Percentiles rank a stretch among this genome's conserved stretches.
Evolutionary conservation across 2,797 vertebrate species (phyloP).

Genomic region (Rhadinocentrus ornatus): DNA sequence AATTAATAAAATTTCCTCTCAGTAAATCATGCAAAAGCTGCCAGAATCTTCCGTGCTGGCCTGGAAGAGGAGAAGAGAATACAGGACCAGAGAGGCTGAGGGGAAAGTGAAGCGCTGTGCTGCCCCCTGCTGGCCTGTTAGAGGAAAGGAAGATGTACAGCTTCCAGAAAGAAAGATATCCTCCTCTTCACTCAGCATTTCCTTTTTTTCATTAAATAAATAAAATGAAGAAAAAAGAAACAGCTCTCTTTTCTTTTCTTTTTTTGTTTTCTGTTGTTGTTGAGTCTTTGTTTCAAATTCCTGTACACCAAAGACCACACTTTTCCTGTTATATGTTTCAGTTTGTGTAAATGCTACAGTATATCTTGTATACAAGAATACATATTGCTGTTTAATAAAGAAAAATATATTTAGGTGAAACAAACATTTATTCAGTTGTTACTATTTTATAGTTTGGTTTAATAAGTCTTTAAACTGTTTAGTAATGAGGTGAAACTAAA

Average conservation of each 20-base stretch:
- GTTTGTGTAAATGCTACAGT: too few species aligned
- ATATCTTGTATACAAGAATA: too few species aligned
- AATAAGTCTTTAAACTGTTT: too few species aligned
- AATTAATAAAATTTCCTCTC: slow-evolving; percentile 51
- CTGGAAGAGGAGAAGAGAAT: neutral
- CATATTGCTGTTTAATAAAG: too few species aligned
- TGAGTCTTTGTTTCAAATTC: too few species aligned
- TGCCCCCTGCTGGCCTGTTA: slow-evolving; percentile 64
- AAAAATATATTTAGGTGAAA: too few species aligned
- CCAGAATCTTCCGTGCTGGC: slow-evolving; percentile 5
- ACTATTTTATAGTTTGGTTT: too few species aligned
- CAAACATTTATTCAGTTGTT: too few species aligned
- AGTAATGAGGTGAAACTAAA: too few species aligned
- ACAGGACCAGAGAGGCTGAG: neutral
- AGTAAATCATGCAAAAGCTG: slow-evolving; percentile 29
- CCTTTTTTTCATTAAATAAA: neutral
- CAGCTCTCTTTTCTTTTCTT: too few species aligned
- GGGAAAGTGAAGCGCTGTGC: slow-evolving; percentile 33
- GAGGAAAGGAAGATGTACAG: slow-evolving; percentile 9
- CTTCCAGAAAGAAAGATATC: neutral
- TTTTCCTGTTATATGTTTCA: neutral
- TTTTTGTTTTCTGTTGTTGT: too few species aligned
- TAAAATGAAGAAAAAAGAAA: slow-evolving; percentile 13
- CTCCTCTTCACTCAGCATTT: neutral
- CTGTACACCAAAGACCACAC: neutral